Evolutionary conservation across 2,797 vertebrate genomes (phyloP).

Genomic region (Philypnodon macrostomus): DNA sequence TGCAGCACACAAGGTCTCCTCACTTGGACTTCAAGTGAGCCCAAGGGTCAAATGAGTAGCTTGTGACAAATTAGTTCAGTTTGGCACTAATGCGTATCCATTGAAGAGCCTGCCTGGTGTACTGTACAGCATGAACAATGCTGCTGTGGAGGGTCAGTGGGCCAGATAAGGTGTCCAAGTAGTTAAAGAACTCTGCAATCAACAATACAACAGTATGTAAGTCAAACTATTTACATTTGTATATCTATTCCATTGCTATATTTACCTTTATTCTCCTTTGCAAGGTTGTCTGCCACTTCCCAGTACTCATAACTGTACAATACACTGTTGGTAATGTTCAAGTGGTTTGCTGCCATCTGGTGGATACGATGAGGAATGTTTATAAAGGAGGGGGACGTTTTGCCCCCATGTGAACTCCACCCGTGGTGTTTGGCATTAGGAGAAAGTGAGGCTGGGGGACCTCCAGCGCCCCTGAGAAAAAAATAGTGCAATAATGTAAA

Average conservation of each 20-base stretch:
- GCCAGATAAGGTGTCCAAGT: slow-evolving; percentile 94
- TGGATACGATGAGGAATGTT: slow-evolving; percentile 98
- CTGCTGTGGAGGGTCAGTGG: slow-evolving; percentile 96
- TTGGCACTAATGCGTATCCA: slow-evolving; percentile 94
- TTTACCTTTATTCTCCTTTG: slow-evolving; percentile 94
- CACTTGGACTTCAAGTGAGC: slow-evolving; percentile 20
- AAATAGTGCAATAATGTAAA: slow-evolving; percentile 14
- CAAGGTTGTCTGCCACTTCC: slow-evolving; percentile 96
- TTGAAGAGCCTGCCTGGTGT: slow-evolving; percentile 95
- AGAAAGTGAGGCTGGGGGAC: slow-evolving; percentile 81
- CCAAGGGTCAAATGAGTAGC: slow-evolving; percentile 16
- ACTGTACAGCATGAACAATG: slow-evolving; percentile 93
- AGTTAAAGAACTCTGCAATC: slow-evolving; percentile 93
- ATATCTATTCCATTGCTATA: not conserved
- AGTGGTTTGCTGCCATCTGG: slow-evolving; percentile 98
- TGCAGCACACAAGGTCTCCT: slow-evolving; percentile 30
- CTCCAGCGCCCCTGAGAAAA: slow-evolving; percentile 78
- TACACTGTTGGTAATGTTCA: slow-evolving; percentile 98
- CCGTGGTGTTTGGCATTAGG: slow-evolving; percentile 81
- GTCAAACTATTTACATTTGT: not conserved
- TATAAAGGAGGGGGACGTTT: slow-evolving; percentile 81
- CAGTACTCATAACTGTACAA: slow-evolving; percentile 98
- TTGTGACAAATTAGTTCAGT: slow-evolving; percentile 72
- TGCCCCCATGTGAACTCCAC: slow-evolving; percentile 80
- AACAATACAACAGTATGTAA: slow-evolving; percentile 8